Conservation (phyloP, 2,888 invertebrate genomes). For the Unio pictorum region DNA sequence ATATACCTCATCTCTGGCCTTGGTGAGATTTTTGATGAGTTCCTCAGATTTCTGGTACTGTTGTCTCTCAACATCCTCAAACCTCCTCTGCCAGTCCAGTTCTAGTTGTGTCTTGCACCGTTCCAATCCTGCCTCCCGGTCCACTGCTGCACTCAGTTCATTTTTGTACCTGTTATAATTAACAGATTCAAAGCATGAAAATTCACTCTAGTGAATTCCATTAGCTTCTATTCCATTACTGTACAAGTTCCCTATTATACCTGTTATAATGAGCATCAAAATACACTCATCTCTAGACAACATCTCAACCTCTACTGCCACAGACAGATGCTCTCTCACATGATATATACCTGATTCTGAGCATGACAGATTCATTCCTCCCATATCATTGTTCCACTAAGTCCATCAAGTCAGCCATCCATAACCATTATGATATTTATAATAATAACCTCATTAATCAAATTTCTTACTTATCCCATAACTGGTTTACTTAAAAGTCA, state of each 20-base stretch:
- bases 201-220: too few relatives aligned
- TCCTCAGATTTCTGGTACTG: constrained; percentile 67
- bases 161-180: constrained; percentile 60
- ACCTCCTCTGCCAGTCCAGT: constrained; percentile 68
- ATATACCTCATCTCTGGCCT: constrained; percentile 63
- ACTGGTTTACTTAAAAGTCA: too few relatives aligned
- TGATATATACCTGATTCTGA: too few relatives aligned
- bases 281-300: background rate
- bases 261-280: background rate
- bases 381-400: too few relatives aligned
- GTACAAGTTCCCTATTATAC: background rate
- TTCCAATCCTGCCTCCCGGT: constrained; percentile 62
- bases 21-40: constrained; percentile 60
- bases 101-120: constrained; percentile 63
- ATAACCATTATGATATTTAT: too few relatives aligned
- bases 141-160: constrained; percentile 59
- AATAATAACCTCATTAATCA: too few relatives aligned
- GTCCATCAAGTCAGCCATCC: too few relatives aligned
- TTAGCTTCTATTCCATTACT: background rate
- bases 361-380: too few relatives aligned
- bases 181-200: background rate
- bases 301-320: background rate
- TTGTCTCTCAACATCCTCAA: constrained; percentile 60
- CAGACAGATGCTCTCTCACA: background rate
- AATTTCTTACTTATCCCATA: too few relatives aligned